Percentiles rank a stretch among this genome's conserved stretches.
These are phyloP conservation scores for Bacillus rossius DNA, from an alignment of 1,140 invertebrate genomes.

Conservation along the genomic window DNA sequence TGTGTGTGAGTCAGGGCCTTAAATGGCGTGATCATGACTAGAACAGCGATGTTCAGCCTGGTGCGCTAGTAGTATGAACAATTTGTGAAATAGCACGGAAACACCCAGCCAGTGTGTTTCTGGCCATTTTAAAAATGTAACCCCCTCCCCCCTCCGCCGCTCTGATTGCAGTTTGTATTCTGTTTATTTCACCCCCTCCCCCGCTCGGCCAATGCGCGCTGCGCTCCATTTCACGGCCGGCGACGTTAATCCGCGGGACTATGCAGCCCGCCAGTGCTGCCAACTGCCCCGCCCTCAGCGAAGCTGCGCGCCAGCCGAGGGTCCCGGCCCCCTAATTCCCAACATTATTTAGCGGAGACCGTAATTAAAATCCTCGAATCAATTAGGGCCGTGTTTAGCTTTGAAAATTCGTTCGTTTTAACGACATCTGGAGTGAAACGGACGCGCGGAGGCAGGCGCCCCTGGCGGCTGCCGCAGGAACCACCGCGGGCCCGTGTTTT, in stretches of 20 bases:
- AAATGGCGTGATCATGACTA: no score
- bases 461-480: background rate
- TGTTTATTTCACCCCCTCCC: background rate
- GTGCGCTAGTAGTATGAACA: no score
- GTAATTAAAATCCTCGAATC: constrained; percentile 20
- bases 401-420: constrained; percentile 19
- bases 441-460: background rate
- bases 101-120: no score
- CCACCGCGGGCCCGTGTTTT: background rate
- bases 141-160: no score
- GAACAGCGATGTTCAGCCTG: no score
- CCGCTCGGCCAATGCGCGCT: background rate
- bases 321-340: constrained; percentile 19
- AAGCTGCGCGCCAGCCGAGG: background rate
- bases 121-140: no score
- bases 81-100: no score
- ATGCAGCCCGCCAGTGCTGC: no score
- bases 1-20: no score
- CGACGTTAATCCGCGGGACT: no score
- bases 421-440: constrained; percentile 16
- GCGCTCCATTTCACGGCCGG: constrained; percentile 11
- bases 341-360: constrained; percentile 18
- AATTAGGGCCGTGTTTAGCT: constrained; percentile 19
- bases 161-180: background rate
- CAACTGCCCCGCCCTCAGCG: no score